Evolutionary conservation across 2,113 vertebrate genomes (phyloP), one percentile per base, ranked within the genome.

Genomic region (Mesitornis unicolor): DNA sequence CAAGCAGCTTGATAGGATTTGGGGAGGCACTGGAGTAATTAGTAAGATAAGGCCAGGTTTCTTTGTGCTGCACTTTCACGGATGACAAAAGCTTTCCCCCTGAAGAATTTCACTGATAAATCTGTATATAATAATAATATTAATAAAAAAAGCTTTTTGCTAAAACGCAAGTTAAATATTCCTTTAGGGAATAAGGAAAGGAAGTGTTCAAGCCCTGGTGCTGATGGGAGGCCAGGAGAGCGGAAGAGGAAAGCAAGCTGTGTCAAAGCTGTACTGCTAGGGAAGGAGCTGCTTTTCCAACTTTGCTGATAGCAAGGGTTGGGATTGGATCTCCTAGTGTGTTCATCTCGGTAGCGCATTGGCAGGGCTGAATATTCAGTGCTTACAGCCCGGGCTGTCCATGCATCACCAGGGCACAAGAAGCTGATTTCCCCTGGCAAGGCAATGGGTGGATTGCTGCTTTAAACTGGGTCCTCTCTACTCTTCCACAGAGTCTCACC

Each of bases 21-120:
- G 92, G 88, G 93, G 93, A 97, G 84, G 76, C 93, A 90, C 71
- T 95, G 81, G 75, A 95, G 94, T 97, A 97, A 97, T 97, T 97
- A 97, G 95, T 84, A 95, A 97, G 97, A 97, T 97, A 97, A 97
- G 84, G 85, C 61, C 74, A 97, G 95, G 95, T 97, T 95, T 90
- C 92, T 97, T 97, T 97, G 95, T 97, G 76, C 82, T 65, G 47
- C 84, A 77, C 63, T 96, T 96, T 96, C 86, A 94, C 4, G 9
- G 89, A 77, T 96, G 95, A 97, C 92, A 97, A 96, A 96, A 97
- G 94, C 84, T 94, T 96, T 96, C 78, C 61, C 95, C 93, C 91
- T 95, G 81, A 92, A 97, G 97, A 96, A 68, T 86, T 95, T 86
- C 77, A 56, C 90, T 91, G 94, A 96, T 97, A 97, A 96, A 96